These are phyloP conservation scores for Nephrotoma guestfalica DNA, from an alignment of 2,888 invertebrate genomes.

Conservation along the genomic window DNA sequence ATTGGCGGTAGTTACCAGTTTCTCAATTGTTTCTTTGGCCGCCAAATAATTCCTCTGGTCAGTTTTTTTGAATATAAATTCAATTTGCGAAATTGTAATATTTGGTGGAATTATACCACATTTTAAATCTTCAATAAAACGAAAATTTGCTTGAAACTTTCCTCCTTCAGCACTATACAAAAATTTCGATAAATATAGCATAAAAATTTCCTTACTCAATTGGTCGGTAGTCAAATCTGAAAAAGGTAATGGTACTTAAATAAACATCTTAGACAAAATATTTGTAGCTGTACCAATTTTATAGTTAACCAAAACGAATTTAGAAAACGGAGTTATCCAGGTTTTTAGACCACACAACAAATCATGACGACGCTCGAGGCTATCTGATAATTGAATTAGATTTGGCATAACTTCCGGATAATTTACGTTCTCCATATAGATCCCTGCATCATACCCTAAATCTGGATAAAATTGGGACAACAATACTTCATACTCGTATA, in stretches of 20 bases:
- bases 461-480: conserved; percentile 47
- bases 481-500: conserved; percentile 42
- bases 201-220: conserved; percentile 41
- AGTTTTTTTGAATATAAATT: conserved; percentile 45
- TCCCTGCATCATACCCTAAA: conserved; percentile 43
- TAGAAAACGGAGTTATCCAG: conserved; percentile 50
- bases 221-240: conserved; percentile 34
- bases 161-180: conserved; percentile 53
- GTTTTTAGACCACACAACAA: conserved; percentile 39
- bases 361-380: conserved; percentile 37
- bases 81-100: conserved; percentile 40
- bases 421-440: conserved; percentile 52
- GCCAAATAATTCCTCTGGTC: conserved; percentile 54
- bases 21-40: conserved; percentile 52
- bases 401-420: conserved; percentile 45
- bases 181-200: conserved; percentile 49
- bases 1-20: conserved; percentile 39
- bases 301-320: conserved; percentile 43
- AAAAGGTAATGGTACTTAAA: neutral
- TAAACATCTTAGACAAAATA: neutral
- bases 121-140: conserved; percentile 41
- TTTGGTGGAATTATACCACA: conserved; percentile 44
- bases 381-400: conserved; percentile 37
- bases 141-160: conserved; percentile 51
- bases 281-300: conserved; percentile 31